Base-by-base conservation (phyloP, 2,797 vertebrate genomes). In the Mallotus villosus region DNA sequence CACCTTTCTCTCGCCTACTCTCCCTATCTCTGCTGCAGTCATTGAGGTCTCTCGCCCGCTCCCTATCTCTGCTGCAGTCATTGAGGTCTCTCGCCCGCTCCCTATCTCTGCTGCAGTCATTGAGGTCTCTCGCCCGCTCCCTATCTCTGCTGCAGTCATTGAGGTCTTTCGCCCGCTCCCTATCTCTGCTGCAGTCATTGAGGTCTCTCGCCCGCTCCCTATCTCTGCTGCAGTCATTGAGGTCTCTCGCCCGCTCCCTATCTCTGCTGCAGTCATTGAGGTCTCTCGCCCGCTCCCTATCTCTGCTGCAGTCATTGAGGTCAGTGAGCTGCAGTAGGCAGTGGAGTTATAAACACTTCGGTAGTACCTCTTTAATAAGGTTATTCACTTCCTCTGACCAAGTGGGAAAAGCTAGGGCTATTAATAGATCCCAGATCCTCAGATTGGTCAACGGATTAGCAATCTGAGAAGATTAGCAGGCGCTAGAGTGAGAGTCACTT, bases 391-490 rank as follows among this genome's bases (percentile, higher is more conserved):
- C 83, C 81, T 21, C 57, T 53, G 29, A 58, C 65, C 57, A 17
- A 71, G 67, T 68, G 73, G 73, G 78, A 73, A 78, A 78, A 83
- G 76, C 69, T 80, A 63, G 75, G 62, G 41, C 71, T 90, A 90
- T 88, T 85, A 87, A 85, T 90, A 88, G 82, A 69, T 0, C 34
- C 76, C 81, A 82, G 80, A 91, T 86, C 89, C 87, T 85, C 77
- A 85, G 75, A 81, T 78, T 75, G 68, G 74, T 71, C 74, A 58
- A 67, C 55, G 84, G 86, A 90, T 92, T 89, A 90, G 76, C 78
- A 72, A 72, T 75, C 70, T 21, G 19, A 78, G 75, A 74, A 78
- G 73, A 85, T 74, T 22, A 75, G 75, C 72, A 9, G 34, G n/a
- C 19, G n/a, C 29, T 59, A 34, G 9, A 57, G 55, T 24, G 27